Percentiles rank a stretch among this genome's conserved stretches.
Conservation (phyloP, 2,888 invertebrate species). For the Andrena marginata region DNA sequence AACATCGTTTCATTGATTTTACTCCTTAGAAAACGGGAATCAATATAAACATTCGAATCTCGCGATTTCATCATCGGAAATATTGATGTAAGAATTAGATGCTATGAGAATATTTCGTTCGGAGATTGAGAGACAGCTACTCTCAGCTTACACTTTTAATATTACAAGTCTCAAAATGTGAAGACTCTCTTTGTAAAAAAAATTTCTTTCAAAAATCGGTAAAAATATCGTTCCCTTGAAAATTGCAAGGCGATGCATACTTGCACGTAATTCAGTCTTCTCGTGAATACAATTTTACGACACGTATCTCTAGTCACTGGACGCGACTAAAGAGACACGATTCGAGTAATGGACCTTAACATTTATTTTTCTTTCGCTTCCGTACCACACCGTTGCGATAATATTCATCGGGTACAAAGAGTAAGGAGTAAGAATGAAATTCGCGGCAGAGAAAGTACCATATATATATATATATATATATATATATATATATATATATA, state of each 20-base stretch:
- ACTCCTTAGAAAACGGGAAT: neutral
- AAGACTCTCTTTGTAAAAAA: conserved; percentile 37
- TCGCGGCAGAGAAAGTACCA: conserved; percentile 34
- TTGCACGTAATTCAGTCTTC: conserved; percentile 66
- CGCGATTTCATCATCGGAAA: conserved; percentile 5
- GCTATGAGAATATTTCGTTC: neutral
- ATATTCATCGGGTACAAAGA: conserved; percentile 24
- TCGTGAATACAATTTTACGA: conserved; percentile 50
- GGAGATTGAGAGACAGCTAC: neutral
- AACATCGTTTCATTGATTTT: neutral
- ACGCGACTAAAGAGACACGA: neutral
- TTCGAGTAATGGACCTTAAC: conserved; percentile 7
- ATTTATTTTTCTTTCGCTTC: neutral
- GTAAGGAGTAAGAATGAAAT: conserved; percentile 14
- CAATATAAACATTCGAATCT: neutral
- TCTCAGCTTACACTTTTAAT: neutral
- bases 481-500: conserved; percentile 12
- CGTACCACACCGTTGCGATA: conserved; percentile 21
- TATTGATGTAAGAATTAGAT: conserved; percentile 3
- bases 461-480: conserved; percentile 13
- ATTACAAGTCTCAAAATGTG: conserved; percentile 21
- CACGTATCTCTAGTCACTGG: conserved; percentile 14
- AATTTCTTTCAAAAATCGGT: conserved; percentile 14
- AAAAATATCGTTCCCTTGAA: conserved; percentile 29
- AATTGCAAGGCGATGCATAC: conserved; percentile 37